These are phyloP conservation scores for Apodemus speciosus DNA, from an alignment of 2,113 vertebrate genomes.

Conservation along the genomic window DNA sequence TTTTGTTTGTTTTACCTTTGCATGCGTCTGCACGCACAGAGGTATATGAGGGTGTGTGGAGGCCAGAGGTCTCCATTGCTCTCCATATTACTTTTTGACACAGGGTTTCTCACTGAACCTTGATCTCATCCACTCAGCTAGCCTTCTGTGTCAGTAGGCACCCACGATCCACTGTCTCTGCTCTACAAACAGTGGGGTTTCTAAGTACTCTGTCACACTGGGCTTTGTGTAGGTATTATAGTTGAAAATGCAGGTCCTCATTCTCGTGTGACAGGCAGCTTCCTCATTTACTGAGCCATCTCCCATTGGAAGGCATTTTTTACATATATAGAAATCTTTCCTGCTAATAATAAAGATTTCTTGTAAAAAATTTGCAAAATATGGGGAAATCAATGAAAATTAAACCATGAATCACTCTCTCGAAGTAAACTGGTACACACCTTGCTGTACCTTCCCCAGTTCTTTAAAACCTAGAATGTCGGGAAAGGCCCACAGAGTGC, in stretches of 20 bases:
- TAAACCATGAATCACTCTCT: not conserved
- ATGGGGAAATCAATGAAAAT: not conserved
- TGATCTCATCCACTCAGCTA: not conserved
- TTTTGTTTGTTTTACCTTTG: not conserved
- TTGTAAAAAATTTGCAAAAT: not conserved
- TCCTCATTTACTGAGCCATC: not conserved
- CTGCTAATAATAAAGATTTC: constrained; percentile 11
- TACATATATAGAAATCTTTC: not conserved
- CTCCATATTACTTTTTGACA: not conserved
- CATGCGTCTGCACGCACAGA: not conserved
- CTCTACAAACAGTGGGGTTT: no score
- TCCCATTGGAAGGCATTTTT: not conserved
- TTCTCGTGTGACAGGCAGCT: not conserved
- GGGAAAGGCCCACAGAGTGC: not conserved
- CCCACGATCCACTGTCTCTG: not conserved
- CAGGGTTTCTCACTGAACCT: not conserved
- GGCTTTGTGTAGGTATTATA: not conserved
- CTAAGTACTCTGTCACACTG: not conserved
- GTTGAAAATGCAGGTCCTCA: not conserved
- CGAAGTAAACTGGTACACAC: not conserved
- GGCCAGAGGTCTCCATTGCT: not conserved
- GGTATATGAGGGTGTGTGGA: no score
- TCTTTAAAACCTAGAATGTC: not conserved
- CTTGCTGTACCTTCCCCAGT: not conserved
- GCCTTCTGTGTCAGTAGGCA: no score